These are phyloP conservation scores for Xanthia icteritia DNA, from an alignment of 2,888 invertebrate species.

Conservation along the genomic window DNA sequence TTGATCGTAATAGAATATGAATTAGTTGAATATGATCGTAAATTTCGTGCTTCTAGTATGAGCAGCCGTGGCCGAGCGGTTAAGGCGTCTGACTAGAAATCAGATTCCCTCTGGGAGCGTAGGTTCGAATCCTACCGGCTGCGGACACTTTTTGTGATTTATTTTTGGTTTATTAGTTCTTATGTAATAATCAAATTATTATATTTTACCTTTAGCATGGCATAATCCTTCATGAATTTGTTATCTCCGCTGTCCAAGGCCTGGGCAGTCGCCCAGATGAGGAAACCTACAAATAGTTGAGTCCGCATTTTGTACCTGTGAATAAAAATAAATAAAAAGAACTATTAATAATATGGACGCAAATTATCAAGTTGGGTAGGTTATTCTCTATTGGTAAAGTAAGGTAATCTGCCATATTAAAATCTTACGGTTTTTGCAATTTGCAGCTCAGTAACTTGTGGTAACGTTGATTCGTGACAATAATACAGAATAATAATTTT, in stretches of 20 bases:
- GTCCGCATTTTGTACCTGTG: constrained; percentile 67
- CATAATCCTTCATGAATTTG: constrained; percentile 93
- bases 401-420: not conserved
- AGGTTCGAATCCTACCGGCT: constrained; percentile 97
- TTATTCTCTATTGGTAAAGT: not conserved
- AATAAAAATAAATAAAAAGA: constrained; percentile 24
- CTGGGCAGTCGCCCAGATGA: constrained; percentile 78
- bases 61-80: constrained; percentile 96
- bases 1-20: rapidly evolving
- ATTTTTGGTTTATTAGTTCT: not conserved
- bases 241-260: constrained; percentile 91
- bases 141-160: constrained; percentile 85
- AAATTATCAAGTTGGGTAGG: not conserved
- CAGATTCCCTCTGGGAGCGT: constrained; percentile 97
- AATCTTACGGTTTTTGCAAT: not conserved
- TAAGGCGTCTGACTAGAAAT: constrained; percentile 97
- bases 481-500: not conserved
- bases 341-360: not conserved
- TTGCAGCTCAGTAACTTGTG: too few species aligned
- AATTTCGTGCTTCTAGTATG: not conserved
- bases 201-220: constrained; percentile 92
- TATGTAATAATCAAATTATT: not conserved
- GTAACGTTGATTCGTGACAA: not conserved
- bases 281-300: constrained; percentile 66
- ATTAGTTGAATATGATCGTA: not conserved